Evolutionary conservation across 2,797 vertebrate species (phyloP).

Genomic region (Buphagus erythrorhynchus): DNA sequence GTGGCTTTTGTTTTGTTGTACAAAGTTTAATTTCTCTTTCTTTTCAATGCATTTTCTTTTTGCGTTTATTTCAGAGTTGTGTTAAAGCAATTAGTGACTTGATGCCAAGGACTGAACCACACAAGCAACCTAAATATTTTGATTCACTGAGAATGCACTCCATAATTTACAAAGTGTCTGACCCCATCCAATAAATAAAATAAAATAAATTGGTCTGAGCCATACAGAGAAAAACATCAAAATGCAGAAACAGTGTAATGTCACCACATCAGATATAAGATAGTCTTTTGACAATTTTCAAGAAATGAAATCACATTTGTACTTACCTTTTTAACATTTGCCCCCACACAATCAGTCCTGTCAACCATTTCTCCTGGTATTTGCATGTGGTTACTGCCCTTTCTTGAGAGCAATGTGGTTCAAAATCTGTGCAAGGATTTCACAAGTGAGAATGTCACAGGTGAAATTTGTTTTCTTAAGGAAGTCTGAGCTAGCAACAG

Average conservation of each 20-base stretch:
- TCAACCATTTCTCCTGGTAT: neutral
- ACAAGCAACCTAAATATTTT: constrained; percentile 70
- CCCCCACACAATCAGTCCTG: neutral
- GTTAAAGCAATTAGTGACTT: constrained; percentile 75
- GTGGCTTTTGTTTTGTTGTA: constrained; percentile 62
- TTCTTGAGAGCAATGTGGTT: neutral
- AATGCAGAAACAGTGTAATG: neutral
- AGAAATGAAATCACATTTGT: neutral
- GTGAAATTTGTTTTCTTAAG: neutral
- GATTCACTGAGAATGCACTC: constrained; percentile 65
- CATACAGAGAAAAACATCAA: neutral
- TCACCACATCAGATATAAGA: neutral
- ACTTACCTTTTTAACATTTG: neutral
- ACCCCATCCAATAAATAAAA: constrained; percentile 53
- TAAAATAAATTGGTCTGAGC: neutral
- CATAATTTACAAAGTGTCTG: constrained; percentile 55
- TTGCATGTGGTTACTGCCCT: neutral
- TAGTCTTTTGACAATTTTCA: neutral
- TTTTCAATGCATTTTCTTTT: constrained; percentile 72
- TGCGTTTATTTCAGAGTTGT: constrained; percentile 64
- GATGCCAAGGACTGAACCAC: constrained; percentile 68
- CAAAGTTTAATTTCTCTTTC: constrained; percentile 62
- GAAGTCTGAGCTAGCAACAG: neutral
- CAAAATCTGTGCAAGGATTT: neutral
- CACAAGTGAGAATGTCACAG: neutral